Base-by-base conservation (phyloP, 2,888 invertebrate species). In the Rhingia campestris region DNA sequence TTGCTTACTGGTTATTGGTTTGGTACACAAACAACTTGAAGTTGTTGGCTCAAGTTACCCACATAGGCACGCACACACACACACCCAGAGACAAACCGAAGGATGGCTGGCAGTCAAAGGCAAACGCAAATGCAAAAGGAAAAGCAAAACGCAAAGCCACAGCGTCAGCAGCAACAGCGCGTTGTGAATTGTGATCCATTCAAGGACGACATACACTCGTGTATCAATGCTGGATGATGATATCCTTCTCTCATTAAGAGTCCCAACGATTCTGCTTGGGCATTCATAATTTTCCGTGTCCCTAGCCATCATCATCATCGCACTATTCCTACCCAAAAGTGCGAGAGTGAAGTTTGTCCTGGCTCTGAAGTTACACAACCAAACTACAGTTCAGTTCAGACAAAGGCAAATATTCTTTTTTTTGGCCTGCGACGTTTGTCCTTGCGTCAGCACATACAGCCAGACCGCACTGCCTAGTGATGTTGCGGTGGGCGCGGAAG, bases 231-330 rank as follows among this genome's bases (percentile, higher is more conserved):
- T 12, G 49, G 37, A 47, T 56, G 49, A 12, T 63, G 58, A 49
- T 58, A 70, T 70, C 69, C 37, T 70, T 58, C 58, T 41, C 59
- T 59, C 58, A 58, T 70, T 70, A 56, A 33, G 49, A 58, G 49
- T 32, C 9, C 70, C 58, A 59, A 59, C n/a, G 49, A 59, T 49
- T 51, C 32, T 70, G 59, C 39, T 47, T 41, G 49, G 59, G 70
- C 59, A 59, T 51, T 70, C 70, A 70, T 59, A 58, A 70, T 70
- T 70, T 59, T 59, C 59, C 51, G 12, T 59, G 39, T 51, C 59
- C 41, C 39, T 32, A 12, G 41, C 59, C 30, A 12, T 41, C 59
- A 51, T 59, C 30, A 56, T n/a, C 37, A 9, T 9, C 33, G 32
- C 51, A 30, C 9, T 10, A 4, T 49, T n/a, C 4, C 12, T 32